Percentiles rank a stretch among this genome's conserved stretches.
These are phyloP conservation scores for Saturnia pavonia DNA, from an alignment of 2,888 invertebrate genomes.

Conservation along the genomic window DNA sequence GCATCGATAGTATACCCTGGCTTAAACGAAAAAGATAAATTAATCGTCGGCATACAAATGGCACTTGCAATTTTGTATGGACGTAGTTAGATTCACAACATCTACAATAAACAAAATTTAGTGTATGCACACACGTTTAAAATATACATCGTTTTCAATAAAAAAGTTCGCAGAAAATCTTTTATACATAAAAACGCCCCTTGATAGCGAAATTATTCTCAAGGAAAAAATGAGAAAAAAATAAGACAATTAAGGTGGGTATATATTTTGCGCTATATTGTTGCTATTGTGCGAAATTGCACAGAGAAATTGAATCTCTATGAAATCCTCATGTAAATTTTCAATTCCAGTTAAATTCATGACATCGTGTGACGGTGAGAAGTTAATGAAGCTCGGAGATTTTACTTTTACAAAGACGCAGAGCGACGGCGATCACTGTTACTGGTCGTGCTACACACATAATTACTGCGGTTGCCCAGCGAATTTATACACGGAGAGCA, in stretches of 20 bases:
- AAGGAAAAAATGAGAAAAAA: neutral
- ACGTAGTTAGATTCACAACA: too few relatives aligned
- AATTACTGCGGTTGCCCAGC: slow-evolving; percentile 62
- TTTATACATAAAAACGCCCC: neutral
- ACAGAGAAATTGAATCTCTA: neutral
- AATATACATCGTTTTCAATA: too few relatives aligned
- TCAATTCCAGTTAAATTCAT: slow-evolving; percentile 69
- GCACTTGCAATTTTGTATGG: too few relatives aligned
- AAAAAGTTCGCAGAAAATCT: too few relatives aligned
- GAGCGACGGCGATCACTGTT: slow-evolving; percentile 48
- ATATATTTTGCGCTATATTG: neutral
- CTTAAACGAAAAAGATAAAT: too few relatives aligned
- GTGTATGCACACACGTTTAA: too few relatives aligned
- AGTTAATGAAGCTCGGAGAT: slow-evolving; percentile 69
- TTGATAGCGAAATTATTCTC: neutral
- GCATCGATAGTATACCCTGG: too few relatives aligned
- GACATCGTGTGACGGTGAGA: slow-evolving; percentile 68
- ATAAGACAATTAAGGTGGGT: neutral
- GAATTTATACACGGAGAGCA: slow-evolving; percentile 60
- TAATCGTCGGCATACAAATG: too few relatives aligned
- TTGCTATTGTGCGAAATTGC: neutral
- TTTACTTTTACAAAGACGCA: slow-evolving; percentile 65
- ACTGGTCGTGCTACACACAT: slow-evolving; percentile 74
- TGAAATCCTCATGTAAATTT: slow-evolving; percentile 30
- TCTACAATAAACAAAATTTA: too few relatives aligned